Percentiles rank a stretch among this genome's conserved stretches.
Evolutionary conservation across 2,888 invertebrate genomes (phyloP).

Genomic region (Ferdinandea cuprea): DNA sequence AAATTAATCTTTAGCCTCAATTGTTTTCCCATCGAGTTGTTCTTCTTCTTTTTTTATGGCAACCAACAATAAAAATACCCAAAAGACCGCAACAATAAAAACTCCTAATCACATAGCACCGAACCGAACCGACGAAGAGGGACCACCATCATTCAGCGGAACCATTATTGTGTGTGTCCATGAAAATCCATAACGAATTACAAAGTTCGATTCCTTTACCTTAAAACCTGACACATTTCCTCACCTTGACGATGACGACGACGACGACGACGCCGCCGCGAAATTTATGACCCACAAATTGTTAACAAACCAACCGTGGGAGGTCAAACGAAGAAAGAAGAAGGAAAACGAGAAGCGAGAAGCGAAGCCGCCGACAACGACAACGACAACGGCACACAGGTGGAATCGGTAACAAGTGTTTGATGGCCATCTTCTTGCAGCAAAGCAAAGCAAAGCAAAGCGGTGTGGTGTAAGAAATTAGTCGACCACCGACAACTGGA

Average conservation of each 20-base stretch:
- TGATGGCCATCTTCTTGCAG: slow-evolving; percentile 33
- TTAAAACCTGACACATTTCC: slow-evolving; percentile 59
- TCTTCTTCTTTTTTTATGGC: slow-evolving; percentile 48
- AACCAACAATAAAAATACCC: slow-evolving; percentile 4
- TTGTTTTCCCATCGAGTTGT: slow-evolving; percentile 64
- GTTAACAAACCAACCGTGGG: slow-evolving; percentile 70
- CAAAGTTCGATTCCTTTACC: slow-evolving; percentile 54
- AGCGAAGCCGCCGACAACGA: slow-evolving; percentile 4
- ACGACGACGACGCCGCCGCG: slow-evolving; percentile 29
- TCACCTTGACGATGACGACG: slow-evolving; percentile 52
- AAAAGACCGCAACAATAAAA: slow-evolving; percentile 56
- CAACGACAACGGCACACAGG: slow-evolving; percentile 46
- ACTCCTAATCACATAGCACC: slow-evolving; percentile 47
- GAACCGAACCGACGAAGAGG: too few relatives aligned
- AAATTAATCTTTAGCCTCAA: slow-evolving; percentile 62
- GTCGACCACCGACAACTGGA: slow-evolving; percentile 69
- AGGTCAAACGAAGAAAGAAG: slow-evolving; percentile 41
- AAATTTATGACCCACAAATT: slow-evolving; percentile 73
- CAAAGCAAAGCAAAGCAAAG: slow-evolving; percentile 2
- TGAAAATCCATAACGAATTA: slow-evolving; percentile 72
- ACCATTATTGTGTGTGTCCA: slow-evolving; percentile 38
- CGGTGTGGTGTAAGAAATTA: slow-evolving; percentile 58
- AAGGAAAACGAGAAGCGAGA: background rate
- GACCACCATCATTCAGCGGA: slow-evolving; percentile 70
- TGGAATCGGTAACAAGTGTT: slow-evolving; percentile 70